Base-by-base conservation (phyloP, 1,140 invertebrate genomes). In the Helicorthomorpha holstii region DNA sequence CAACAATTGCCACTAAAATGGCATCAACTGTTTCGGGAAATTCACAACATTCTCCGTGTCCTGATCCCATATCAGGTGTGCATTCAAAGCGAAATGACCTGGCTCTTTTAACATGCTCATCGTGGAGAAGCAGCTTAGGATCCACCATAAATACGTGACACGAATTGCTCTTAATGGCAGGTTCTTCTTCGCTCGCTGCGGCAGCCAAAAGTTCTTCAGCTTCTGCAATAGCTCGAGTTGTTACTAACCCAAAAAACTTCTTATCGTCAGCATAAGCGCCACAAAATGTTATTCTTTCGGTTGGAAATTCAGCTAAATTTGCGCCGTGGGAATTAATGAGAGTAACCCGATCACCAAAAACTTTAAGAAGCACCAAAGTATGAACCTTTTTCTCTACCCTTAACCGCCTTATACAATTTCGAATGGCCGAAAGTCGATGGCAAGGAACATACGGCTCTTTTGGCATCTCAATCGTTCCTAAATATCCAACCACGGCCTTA, bases 111-210 rank as follows among this genome's bases (percentile, higher is more conserved):
- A 73, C 66, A 70, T 95, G 91, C 27, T 80, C 76, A 34, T 73
- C 73, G 64, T 93, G 64, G 42, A 67, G 61, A 0, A 79, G 76
- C 41, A 89, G 68, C 61, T 87, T 81, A 0, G 85, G 79, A 62
- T 95, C 87, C 16, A 93, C 83, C 55, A 86, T 88, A 65, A 97
- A 97, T 0, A 95, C 87, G 66, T 97, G 91, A 63, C 91, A 95
- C 38, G 89, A 92, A 62, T 86, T 87, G 14, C 86, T 88, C 1
- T 82, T 74, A 1, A 48, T 23, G n/a, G 42, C 29, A 34, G 29
- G 22, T 23, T 59, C 61, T 12, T 61, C 50, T 29, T 62, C 57
- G 29, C 7, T 16, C 29, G 19, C 44, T 22, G 4, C 44, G 44
- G 44, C 52, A 41, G 59, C 57, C 50, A 65, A 60, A 55, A 49